Evolutionary conservation across 2,113 vertebrate genomes (phyloP), one percentile per base, ranked within the genome.

Genomic region (Ondatra zibethicus): DNA sequence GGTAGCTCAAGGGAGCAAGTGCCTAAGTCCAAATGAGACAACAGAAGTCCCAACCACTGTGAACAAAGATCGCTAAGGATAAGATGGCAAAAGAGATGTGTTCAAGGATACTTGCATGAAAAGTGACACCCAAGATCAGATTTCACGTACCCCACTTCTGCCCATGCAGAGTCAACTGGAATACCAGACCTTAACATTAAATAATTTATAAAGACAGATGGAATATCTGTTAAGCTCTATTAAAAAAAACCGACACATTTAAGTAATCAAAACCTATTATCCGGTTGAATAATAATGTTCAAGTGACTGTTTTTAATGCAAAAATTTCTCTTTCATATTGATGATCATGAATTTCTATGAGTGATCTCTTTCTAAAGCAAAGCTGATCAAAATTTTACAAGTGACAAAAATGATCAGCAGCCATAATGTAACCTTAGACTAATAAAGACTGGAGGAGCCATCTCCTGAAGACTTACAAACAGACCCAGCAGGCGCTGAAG

Each of bases 371-470:
- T 72, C 76, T 78, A 77, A 95, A 97, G 91, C 88, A 88, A 97
- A 97, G 66, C 61, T 93, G 95, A 96, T 96, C 95, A 92, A 95
- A 97, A 96, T 86, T 96, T 97, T 95, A 88, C 88, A 97, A 66
- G 77, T 72, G 58, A 92, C 90, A 96, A 63, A 89, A 85, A 80
- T 29, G 89, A 96, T 93, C 95, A 96, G 82, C 31, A 88, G 21
- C 88, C 65, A 93, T 86, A 52, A 63, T 75, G 55, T 45, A 87
- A 96, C 65, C 87, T 96, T 91, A 68, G 36, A 75, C n/a, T 93
- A 91, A 92, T 88, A 88, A 93, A 88, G 93, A 65, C 85, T 68
- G 80, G 77, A 92, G 68, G 12, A 77, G 36, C 86, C 47, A 42
- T 45, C 58, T 75, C 87, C 87, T 45, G 42, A 13, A 27, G 36